Base-by-base conservation (phyloP, 2,113 vertebrate genomes). In the Girardinichthys multiradiatus region DNA sequence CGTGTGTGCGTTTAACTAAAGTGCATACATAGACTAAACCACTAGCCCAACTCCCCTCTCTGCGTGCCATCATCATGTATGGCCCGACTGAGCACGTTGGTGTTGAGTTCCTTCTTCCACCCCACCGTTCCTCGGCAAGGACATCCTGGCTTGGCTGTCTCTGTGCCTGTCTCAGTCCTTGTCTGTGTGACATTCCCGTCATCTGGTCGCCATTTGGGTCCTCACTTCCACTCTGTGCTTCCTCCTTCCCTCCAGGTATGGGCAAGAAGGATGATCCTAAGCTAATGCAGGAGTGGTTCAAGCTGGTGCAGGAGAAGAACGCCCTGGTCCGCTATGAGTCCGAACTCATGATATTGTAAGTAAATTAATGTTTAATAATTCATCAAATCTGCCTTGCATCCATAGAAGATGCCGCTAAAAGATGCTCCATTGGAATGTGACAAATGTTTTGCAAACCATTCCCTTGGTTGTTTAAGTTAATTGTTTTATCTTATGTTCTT, bases 251-350 rank as follows among this genome's bases (percentile, higher is more conserved):
- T 86, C 67, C 95, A 99, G 98, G 98, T 85, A 98, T 99, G 97
- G 97, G 98, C 64, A 99, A 99, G 94, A 99, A 99, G 81, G 98
- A 99, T 17, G 98, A 99, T 76, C 98, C 98, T 61, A 98, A 96
- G 84, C 94, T 99, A 81, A 99, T 99, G 98, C 98, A 99, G 78
- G 98, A 99, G 85, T 99, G 98, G 98, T 99, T 99, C 95, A 96
- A 96, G 80, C 93, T 99, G 91, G 98, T 99, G 51, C 98, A 99
- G 86, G 98, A 99, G 93, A 99, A 99, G 86, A 99, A 99, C 0
- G 95, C 97, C 37, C 91, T 99, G 92, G 97, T 99, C 88, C 98
- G 98, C 94, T 99, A 99, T 0, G 98, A 99, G 87, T 99, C 98
- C 0, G 97, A 99, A 72, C 95, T 99, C 86, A 99, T 99, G 98